phyloP scores from a whole-genome alignment of 1,140 invertebrate species.

The Anastrepha obliqua region DNA sequence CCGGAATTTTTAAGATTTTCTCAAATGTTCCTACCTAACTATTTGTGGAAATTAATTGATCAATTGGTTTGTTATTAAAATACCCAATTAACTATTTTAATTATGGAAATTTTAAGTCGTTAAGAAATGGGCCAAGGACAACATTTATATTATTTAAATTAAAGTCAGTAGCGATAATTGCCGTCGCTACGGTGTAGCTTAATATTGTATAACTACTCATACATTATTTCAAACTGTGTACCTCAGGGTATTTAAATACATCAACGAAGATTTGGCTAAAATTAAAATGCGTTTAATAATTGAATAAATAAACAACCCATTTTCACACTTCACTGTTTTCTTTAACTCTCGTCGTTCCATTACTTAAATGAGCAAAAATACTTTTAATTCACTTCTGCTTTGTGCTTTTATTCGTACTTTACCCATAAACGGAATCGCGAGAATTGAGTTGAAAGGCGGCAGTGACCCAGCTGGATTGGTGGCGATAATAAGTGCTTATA shows the following conservation, averaged over 20 bases:
- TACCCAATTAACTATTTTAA: too few relatives aligned
- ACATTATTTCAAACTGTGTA: not conserved
- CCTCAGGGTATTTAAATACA: not conserved
- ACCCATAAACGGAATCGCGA: not conserved
- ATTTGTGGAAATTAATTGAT: too few relatives aligned
- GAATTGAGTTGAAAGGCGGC: constrained; percentile 6
- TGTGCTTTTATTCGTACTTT: not conserved
- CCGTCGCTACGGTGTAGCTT: too few relatives aligned
- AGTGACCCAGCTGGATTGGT: constrained; percentile 3
- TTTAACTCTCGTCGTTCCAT: not conserved
- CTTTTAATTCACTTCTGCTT: too few relatives aligned
- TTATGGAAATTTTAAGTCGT: too few relatives aligned
- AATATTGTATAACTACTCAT: not conserved
- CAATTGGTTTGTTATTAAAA: too few relatives aligned
- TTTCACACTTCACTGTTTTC: constrained; percentile 30
- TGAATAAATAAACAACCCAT: constrained; percentile 5
- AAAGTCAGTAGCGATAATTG: too few relatives aligned
- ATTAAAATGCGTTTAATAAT: constrained; percentile 27
- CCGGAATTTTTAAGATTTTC: too few relatives aligned
- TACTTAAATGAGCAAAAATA: constrained; percentile 1
- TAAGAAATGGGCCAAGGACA: too few relatives aligned
- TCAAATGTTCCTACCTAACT: too few relatives aligned
- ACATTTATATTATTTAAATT: too few relatives aligned
- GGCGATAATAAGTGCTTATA: not conserved
- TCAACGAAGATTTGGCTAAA: constrained; percentile 12